A percentile compares a stretch with the other conserved stretches of the same genome.
These are phyloP conservation scores for Eumeta japonica DNA, from an alignment of 1,140 invertebrate species.

Conservation along the genomic window DNA sequence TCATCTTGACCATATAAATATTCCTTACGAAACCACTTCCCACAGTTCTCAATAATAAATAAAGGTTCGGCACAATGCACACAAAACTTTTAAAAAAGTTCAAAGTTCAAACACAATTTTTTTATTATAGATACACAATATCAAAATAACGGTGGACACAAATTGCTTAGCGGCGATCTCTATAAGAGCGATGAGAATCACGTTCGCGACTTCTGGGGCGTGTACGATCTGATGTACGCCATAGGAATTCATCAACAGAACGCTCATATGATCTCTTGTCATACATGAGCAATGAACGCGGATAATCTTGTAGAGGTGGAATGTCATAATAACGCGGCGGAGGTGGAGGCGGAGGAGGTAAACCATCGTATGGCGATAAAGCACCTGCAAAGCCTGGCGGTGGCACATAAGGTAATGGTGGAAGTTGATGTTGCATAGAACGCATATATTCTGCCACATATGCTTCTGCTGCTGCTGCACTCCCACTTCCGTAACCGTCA, in stretches of 20 bases:
- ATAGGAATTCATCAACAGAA: constrained; percentile 87
- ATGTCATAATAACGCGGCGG: constrained; percentile 79
- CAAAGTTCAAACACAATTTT: constrained; percentile 53
- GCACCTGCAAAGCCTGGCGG: constrained; percentile 62
- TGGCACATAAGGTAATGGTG: constrained; percentile 70
- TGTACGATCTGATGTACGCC: constrained; percentile 71
- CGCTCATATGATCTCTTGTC: constrained; percentile 83
- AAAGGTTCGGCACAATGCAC: constrained; percentile 47
- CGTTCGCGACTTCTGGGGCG: constrained; percentile 58
- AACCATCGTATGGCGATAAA: constrained; percentile 64
- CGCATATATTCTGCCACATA: constrained; percentile 78
- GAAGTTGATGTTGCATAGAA: constrained; percentile 77
- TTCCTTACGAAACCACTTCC: constrained; percentile 10
- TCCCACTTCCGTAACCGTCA: constrained; percentile 46
- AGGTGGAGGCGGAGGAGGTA: constrained; percentile 72
- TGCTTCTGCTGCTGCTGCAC: constrained; percentile 70
- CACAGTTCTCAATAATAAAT: constrained; percentile 18
- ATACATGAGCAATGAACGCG: constrained; percentile 57
- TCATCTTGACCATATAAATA: not conserved
- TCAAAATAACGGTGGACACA: constrained; percentile 44
- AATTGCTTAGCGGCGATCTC: constrained; percentile 43
- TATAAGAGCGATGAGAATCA: constrained; percentile 52
- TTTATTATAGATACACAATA: constrained; percentile 44
- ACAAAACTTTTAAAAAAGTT: constrained; percentile 51
- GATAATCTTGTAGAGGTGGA: constrained; percentile 60